Conservation (phyloP, 2,888 invertebrate genomes). For the Antheraea yamamai region DNA sequence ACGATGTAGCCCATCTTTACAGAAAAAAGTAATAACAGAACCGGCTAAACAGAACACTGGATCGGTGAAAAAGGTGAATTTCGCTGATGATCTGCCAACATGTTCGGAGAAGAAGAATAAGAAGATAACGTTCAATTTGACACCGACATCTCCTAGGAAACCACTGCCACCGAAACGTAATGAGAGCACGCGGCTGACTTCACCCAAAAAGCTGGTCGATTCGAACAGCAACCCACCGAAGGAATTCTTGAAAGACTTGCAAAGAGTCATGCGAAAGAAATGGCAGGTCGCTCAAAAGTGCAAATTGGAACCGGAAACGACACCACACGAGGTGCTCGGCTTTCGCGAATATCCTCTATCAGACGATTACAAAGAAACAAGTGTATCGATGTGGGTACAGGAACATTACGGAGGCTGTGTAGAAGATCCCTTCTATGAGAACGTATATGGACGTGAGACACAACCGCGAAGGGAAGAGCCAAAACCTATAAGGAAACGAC, state of each 20-base stretch:
- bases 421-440: constrained; percentile 88
- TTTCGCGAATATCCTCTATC: constrained; percentile 91
- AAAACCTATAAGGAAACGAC: constrained; percentile 84
- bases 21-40: constrained; percentile 62
- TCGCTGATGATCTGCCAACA: constrained; percentile 81
- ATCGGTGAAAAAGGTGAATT: constrained; percentile 81
- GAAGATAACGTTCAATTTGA: constrained; percentile 85
- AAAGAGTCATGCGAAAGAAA: constrained; percentile 95
- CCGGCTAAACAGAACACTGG: constrained; percentile 71
- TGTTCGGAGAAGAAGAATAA: constrained; percentile 82
- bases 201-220: constrained; percentile 89
- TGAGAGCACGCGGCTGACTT: constrained; percentile 87
- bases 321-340: constrained; percentile 94
- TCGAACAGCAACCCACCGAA: constrained; percentile 88
- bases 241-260: constrained; percentile 93
- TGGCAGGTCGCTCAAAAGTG: constrained; percentile 97
- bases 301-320: constrained; percentile 92
- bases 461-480: constrained; percentile 61
- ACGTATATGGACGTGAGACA: constrained; percentile 77
- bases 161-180: constrained; percentile 90
- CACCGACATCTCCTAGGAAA: constrained; percentile 84
- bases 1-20: constrained; percentile 60
- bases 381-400: constrained; percentile 94
- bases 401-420: constrained; percentile 89
- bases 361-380: constrained; percentile 89